These are phyloP conservation scores for Phalera bucephala DNA, from an alignment of 2,888 invertebrate species.

Conservation along the genomic window DNA sequence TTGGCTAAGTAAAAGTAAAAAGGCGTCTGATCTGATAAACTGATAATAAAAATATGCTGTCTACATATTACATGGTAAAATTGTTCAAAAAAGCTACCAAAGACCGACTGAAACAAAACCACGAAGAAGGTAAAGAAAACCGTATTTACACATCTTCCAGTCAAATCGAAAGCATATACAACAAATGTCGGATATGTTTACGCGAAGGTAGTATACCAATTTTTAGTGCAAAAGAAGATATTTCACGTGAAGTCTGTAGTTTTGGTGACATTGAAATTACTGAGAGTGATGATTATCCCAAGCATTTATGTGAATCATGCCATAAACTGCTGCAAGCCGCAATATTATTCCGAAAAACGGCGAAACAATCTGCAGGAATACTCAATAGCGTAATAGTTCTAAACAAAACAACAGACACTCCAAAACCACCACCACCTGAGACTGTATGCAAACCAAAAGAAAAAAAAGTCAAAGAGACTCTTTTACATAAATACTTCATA, in stretches of 20 bases:
- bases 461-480: conserved; percentile 37
- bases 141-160: too few species aligned
- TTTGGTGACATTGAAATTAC: conserved; percentile 42
- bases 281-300: conserved; percentile 49
- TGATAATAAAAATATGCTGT: too few species aligned
- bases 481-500: conserved; percentile 45
- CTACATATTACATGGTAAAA: conserved; percentile 18
- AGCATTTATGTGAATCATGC: conserved; percentile 55
- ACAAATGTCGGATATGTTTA: conserved; percentile 26
- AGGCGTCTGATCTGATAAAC: too few species aligned
- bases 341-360: conserved; percentile 53
- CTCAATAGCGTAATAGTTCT: too few species aligned
- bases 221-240: conserved; percentile 9
- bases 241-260: conserved; percentile 1
- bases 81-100: too few species aligned
- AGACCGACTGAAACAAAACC: conserved; percentile 4
- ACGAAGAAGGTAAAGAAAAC: too few species aligned
- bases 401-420: too few species aligned
- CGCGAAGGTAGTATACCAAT: conserved; percentile 3
- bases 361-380: conserved; percentile 45
- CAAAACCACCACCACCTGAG: too few species aligned
- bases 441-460: too few species aligned
- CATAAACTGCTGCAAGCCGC: conserved; percentile 51
- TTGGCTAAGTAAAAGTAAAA: too few species aligned
- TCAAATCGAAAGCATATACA: not conserved